Evolutionary conservation across 2,888 invertebrate genomes (phyloP).

Genomic region (Hydrotaea diabolus): DNA sequence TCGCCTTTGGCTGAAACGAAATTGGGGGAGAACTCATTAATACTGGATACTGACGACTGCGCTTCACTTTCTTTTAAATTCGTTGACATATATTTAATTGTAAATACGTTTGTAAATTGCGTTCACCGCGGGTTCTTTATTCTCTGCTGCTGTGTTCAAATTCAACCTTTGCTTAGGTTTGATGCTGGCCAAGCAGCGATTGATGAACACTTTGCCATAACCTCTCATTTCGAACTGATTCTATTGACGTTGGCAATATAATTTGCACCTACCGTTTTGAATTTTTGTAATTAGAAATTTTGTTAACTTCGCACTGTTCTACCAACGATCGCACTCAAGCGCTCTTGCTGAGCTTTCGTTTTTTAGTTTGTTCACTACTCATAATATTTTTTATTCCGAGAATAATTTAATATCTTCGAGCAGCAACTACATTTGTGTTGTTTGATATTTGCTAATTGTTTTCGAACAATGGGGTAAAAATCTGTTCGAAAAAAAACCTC

Average conservation of each 20-base stretch:
- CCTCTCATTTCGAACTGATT: slow-evolving; percentile 48
- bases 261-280: slow-evolving; percentile 29
- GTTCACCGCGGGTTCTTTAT: slow-evolving; percentile 46
- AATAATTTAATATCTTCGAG: slow-evolving; percentile 25
- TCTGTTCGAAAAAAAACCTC: neutral
- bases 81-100: neutral
- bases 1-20: slow-evolving; percentile 59
- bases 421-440: slow-evolving; percentile 8
- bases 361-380: neutral
- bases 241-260: slow-evolving; percentile 9
- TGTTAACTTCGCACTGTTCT: neutral
- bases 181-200: neutral
- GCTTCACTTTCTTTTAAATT: neutral
- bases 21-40: neutral
- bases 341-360: neutral
- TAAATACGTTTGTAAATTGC: slow-evolving; percentile 53
- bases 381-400: slow-evolving; percentile 27
- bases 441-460: slow-evolving; percentile 29
- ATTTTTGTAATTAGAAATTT: slow-evolving; percentile 18
- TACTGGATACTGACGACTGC: neutral
- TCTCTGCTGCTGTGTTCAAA: neutral
- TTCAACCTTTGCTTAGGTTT: slow-evolving; percentile 32
- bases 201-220: slow-evolving; percentile 23
- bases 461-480: slow-evolving; percentile 12
- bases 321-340: neutral